Percentiles rank a stretch among this genome's conserved stretches.
Evolutionary conservation across 1,140 invertebrate genomes (phyloP).

Genomic region (Trachelipus rathkii): DNA sequence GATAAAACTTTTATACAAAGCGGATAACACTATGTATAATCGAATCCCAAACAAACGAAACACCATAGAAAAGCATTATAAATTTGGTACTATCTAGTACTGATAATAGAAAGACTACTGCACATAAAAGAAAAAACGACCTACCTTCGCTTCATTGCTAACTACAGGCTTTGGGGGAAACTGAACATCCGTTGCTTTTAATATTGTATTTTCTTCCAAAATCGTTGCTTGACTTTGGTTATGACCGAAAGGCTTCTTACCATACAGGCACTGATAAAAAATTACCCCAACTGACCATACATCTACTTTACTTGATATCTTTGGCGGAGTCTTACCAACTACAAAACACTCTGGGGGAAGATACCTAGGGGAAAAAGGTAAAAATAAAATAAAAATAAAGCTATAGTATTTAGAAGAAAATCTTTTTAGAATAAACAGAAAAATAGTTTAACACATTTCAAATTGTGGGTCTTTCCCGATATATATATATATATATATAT

Average conservation of each 20-base stretch:
- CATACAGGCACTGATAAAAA: conserved; percentile 99
- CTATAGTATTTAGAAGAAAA: no score
- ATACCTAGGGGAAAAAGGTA: conserved; percentile 61
- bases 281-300: conserved; percentile 99
- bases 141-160: conserved; percentile 93
- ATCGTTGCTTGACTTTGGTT: conserved; percentile 99
- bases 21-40: no score
- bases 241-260: conserved; percentile 93
- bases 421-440: no score
- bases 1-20: no score
- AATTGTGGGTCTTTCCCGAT: no score
- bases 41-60: no score
- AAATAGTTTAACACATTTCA: no score
- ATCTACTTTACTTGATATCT: conserved; percentile 99
- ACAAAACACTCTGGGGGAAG: conserved; percentile 99
- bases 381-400: conserved; percentile 6
- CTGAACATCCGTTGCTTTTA: conserved; percentile 98
- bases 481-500: no score
- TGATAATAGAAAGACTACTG: conserved; percentile 19
- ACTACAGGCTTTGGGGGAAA: conserved; percentile 98
- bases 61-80: no score
- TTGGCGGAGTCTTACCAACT: conserved; percentile 97
- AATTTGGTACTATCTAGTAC: no score
- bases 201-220: conserved; percentile 97
- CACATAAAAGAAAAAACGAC: no score